Evolutionary conservation across 2,888 invertebrate genomes (phyloP).

Genomic region (Leptodirus hochenwartii): DNA sequence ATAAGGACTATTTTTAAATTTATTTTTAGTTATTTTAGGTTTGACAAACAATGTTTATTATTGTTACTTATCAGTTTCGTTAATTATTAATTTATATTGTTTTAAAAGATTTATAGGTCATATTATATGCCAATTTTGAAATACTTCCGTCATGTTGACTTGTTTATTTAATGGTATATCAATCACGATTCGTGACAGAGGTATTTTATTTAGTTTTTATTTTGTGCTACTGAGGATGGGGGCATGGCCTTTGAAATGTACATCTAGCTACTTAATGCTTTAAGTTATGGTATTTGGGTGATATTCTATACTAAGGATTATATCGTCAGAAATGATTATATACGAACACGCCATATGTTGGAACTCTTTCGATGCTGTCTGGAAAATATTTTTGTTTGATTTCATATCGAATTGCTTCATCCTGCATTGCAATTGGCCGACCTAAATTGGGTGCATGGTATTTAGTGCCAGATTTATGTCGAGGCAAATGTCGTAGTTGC

Average conservation of each 20-base stretch:
- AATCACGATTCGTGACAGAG: no score
- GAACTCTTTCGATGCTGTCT: slow-evolving; percentile 59
- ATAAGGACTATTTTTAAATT: no score
- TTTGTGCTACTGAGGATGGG: no score
- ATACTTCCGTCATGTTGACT: no score
- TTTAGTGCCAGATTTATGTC: slow-evolving; percentile 56
- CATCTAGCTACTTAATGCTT: slow-evolving; percentile 1
- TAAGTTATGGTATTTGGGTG: slow-evolving; percentile 1
- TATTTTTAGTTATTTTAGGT: no score
- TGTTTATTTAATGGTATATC: no score
- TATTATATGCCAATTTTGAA: no score
- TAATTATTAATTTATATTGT: no score
- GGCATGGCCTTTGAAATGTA: no score
- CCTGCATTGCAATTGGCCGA: slow-evolving; percentile 60
- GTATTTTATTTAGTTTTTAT: slow-evolving; percentile 7
- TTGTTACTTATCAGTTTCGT: no score
- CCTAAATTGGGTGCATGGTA: slow-evolving; percentile 42
- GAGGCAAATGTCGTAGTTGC: slow-evolving; percentile 71
- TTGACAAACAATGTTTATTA: no score
- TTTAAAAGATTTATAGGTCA: no score
- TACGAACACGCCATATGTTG: slow-evolving; percentile 63
- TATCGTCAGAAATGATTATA: background rate
- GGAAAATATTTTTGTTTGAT: slow-evolving; percentile 61
- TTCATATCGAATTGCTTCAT: slow-evolving; percentile 45
- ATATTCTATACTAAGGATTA: background rate